These are phyloP conservation scores for Ceratosolen solmsi DNA, from an alignment of 1,140 invertebrate species.

Conservation along the genomic window DNA sequence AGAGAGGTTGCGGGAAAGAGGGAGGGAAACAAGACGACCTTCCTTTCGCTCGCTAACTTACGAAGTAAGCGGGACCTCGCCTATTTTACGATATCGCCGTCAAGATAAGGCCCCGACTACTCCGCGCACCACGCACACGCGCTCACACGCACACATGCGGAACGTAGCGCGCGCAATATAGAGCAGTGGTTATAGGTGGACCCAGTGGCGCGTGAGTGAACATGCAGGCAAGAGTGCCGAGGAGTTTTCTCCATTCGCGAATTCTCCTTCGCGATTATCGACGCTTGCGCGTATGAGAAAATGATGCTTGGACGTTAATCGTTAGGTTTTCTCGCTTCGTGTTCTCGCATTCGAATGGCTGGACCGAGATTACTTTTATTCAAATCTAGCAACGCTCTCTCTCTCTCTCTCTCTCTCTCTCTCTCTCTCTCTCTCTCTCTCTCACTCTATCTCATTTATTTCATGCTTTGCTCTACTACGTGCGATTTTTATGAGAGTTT, in stretches of 20 bases:
- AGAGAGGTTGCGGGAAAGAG: not conserved
- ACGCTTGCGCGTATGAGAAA: no score
- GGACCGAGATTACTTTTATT: no score
- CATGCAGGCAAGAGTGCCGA: not conserved
- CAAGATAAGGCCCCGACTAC: slow-evolving; percentile 29
- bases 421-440: not conserved
- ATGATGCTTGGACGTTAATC: no score
- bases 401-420: not conserved
- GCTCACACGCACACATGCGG: not conserved
- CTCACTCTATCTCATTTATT: no score
- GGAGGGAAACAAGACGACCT: slow-evolving; percentile 25
- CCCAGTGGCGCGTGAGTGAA: no score
- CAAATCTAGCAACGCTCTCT: no score
- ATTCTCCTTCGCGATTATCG: not conserved
- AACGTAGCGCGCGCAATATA: no score
- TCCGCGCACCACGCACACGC: not conserved
- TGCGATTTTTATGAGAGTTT: no score
- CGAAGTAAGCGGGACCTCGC: slow-evolving; percentile 36
- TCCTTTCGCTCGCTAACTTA: slow-evolving; percentile 35
- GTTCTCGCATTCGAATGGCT: no score
- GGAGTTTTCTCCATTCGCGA: not conserved
- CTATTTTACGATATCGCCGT: slow-evolving; percentile 41
- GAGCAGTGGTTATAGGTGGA: no score
- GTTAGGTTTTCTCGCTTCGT: no score
- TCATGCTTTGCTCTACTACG: no score